Base-by-base conservation (phyloP, 1,140 invertebrate species). In the Neuroterus valhalla region DNA sequence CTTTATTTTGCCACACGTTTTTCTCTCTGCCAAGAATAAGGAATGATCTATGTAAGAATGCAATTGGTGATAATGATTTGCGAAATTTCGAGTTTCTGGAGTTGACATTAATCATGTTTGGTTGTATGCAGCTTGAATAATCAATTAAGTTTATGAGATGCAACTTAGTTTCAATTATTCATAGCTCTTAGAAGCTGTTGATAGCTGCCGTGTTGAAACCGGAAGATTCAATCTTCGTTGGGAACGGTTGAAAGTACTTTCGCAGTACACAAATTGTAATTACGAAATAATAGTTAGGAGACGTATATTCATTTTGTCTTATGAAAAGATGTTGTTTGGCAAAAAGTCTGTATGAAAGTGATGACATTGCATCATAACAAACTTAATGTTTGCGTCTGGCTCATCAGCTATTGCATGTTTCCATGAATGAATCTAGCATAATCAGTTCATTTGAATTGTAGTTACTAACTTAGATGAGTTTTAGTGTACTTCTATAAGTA, bases 1-100 rank as follows among this genome's bases (percentile, higher is more conserved):
- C 45, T 44, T 71, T 71, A 66, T 72, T 69, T 23, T 74, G 1
- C 68, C 62, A 66, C 73, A 67, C 66, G 71, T 74, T 71, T 71
- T n/a, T 55, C 45, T 31, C 42, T 66, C 50, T 31, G 8, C 5
- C 8, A 3, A 19, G n/a, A 19, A 19, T n/a, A n/a, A n/a, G 17
- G 8, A 48, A 8, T n/a, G 46, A 19, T 26, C 21, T 26, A 21
- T 23, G 12, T n/a, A n/a, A 15, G 8, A 31, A 11, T 23, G 52
- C 52, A 12, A 31, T 23, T 62, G 26, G 23, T 26, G 10, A 62
- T 62, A 26, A 31, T 62, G 14, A 5, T 26, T 38, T n/a, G 26
- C 11, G 14, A 23, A 52, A 11, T 62, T 62, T 62, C 2, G n/a
- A 38, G 23, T 11, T 23, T 31, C 55, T 31, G 26, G n/a, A 31